Percentiles rank a stretch among this genome's conserved stretches.
Evolutionary conservation across 2,797 vertebrate genomes (phyloP).

Genomic region (Discoglossus pictus): DNA sequence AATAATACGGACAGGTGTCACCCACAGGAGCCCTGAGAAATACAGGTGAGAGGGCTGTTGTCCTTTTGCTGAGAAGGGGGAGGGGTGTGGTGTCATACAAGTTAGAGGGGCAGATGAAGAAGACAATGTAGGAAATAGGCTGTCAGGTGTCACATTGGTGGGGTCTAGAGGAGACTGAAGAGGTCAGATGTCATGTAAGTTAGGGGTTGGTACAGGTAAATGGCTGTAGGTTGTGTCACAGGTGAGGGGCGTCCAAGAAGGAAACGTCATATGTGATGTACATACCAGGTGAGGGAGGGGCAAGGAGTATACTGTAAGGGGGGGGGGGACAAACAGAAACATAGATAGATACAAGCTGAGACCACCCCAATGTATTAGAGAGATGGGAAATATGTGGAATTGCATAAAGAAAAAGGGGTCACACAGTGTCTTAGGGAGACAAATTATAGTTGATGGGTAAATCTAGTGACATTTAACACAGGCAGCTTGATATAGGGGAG

Average conservation of each 20-base stretch:
- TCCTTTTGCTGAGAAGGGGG: no score
- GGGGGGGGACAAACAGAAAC: constrained; percentile 42
- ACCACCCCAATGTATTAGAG: no score
- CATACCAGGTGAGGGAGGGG: constrained; percentile 37
- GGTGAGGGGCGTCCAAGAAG: not conserved
- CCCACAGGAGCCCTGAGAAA: no score
- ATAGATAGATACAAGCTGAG: no score
- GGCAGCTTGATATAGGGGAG: no score
- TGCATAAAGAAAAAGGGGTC: no score
- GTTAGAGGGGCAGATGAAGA: not conserved
- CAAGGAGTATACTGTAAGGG: no score
- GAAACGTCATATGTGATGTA: constrained; percentile 3
- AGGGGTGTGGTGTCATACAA: not conserved
- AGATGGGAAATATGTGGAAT: no score
- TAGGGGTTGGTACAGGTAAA: not conserved
- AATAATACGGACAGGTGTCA: no score
- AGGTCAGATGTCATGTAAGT: not conserved
- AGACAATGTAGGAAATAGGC: not conserved
- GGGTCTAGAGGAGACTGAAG: not conserved
- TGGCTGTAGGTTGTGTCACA: not conserved
- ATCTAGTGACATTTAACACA: no score
- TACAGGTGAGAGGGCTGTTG: constrained; percentile 10
- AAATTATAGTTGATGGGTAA: no score
- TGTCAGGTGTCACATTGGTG: not conserved
- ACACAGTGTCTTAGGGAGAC: no score